Evolutionary conservation across 1,140 invertebrate genomes (phyloP), one percentile per base, ranked within the genome.

Genomic region (Trachelipus rathkii): DNA sequence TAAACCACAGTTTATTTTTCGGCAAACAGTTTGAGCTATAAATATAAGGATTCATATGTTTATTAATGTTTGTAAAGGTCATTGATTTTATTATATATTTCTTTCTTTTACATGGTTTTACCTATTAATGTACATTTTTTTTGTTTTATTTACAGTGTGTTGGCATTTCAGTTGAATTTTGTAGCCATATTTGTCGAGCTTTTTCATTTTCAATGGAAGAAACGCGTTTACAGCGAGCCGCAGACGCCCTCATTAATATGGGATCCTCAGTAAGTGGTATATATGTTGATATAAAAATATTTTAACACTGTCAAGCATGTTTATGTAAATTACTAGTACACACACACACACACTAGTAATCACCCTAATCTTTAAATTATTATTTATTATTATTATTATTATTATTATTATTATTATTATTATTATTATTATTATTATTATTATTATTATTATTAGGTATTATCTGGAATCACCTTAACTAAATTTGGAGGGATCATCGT

Each of bases 131-230:
- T 78, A 70, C 75, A 3, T 78, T 33, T 33, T 33, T 33, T 33
- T 33, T 72, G n/a, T 11, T 46, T 72, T 53, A 81, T 78, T 86
- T 87, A 23, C 84, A 93, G 89, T 89, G 92, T 78, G 90, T 95
- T 73, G 96, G 95, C 82, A 97, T 98, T 77, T 91, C 92, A 0
- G 95, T 98, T 0, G 96, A 98, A 85, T 98, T 97, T 85, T 95
- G 94, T 83, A 93, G 93, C 69, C 95, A 98, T 82, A 67, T 79
- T 19, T 76, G 69, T 0, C 89, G 94, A 80, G 89, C 92, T 0
- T 97, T 92, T 85, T 88, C 90, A 21, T 86, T 89, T 19, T 92
- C 90, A 45, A 83, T 83, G 6, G 83, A 91, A 83, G 85, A 83
- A 15, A 89, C 88, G 0, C 85, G 88, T 23, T 81, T 91, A 13